A percentile compares a stretch with the other conserved stretches of the same genome.
These are phyloP conservation scores for Cacatua alba DNA, from an alignment of 2,113 vertebrate species.

Conservation along the genomic window DNA sequence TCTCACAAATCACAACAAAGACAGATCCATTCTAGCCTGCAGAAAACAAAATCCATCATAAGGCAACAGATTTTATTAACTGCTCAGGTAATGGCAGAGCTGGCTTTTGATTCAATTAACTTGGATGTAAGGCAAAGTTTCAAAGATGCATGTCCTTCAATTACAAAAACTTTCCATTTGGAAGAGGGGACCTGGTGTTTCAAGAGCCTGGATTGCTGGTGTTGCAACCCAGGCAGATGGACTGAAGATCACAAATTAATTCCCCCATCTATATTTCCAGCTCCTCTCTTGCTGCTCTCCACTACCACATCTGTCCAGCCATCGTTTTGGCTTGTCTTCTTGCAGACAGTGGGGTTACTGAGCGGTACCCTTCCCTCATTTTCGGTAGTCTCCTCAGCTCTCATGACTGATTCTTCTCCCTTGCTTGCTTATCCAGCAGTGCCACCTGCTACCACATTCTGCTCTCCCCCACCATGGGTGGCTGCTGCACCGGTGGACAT, in stretches of 20 bases:
- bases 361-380: not conserved
- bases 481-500: not conserved
- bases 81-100: constrained; percentile 56
- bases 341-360: not conserved
- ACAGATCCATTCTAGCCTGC: constrained; percentile 74
- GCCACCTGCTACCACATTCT: not conserved
- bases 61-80: constrained; percentile 77
- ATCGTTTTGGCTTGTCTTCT: not conserved
- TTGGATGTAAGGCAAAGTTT: constrained; percentile 11
- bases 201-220: not conserved
- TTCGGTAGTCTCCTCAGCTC: not conserved
- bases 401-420: not conserved
- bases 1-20: constrained; percentile 71
- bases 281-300: constrained; percentile 10
- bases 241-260: not conserved
- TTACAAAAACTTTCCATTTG: constrained; percentile 14
- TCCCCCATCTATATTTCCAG: not conserved
- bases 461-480: not conserved
- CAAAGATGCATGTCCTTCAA: not conserved
- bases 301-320: not conserved
- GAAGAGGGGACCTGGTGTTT: not conserved
- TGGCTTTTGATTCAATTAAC: constrained; percentile 11
- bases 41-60: constrained; percentile 69
- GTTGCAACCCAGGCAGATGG: not conserved
- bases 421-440: not conserved